Evolutionary conservation across 2,113 vertebrate genomes (phyloP).

Genomic region (Protobothrops mucrosquamatus): DNA sequence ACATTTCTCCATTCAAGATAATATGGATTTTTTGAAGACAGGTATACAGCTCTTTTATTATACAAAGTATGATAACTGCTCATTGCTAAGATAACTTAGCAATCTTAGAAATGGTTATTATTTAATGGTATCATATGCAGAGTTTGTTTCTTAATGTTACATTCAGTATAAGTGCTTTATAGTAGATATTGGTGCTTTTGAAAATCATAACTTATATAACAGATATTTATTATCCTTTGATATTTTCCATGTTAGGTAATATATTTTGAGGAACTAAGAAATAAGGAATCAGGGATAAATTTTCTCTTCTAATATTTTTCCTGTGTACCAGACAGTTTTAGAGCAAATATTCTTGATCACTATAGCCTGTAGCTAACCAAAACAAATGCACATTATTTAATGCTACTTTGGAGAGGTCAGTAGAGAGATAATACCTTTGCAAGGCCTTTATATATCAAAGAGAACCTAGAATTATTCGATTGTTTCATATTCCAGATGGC

Average conservation of each 20-base stretch:
- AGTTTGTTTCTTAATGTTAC: conserved; percentile 34
- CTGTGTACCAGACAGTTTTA: not conserved
- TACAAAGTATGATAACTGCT: not conserved
- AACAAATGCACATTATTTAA: not conserved
- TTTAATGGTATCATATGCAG: conserved; percentile 33
- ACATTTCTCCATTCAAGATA: conserved; percentile 17
- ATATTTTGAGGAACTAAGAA: not conserved
- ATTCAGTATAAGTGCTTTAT: not conserved
- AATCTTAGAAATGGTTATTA: conserved; percentile 31
- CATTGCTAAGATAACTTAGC: not conserved
- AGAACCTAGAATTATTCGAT: not conserved
- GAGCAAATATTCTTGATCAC: not conserved
- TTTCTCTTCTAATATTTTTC: conserved; percentile 6
- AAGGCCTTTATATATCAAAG: not conserved
- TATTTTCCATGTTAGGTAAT: not conserved
- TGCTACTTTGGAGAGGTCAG: not conserved
- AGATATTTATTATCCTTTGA: conserved; percentile 2
- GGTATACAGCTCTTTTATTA: conserved; percentile 29
- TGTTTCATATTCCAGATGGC: not conserved
- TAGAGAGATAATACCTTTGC: not conserved
- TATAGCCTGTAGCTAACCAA: not conserved
- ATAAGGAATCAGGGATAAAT: not conserved
- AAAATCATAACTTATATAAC: not conserved
- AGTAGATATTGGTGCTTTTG: conserved; percentile 13
- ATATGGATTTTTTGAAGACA: conserved; percentile 18